A percentile compares a stretch with the other conserved stretches of the same genome.
Evolutionary conservation across 2,113 vertebrate species (phyloP).

Genomic region (Alethe castanea): DNA sequence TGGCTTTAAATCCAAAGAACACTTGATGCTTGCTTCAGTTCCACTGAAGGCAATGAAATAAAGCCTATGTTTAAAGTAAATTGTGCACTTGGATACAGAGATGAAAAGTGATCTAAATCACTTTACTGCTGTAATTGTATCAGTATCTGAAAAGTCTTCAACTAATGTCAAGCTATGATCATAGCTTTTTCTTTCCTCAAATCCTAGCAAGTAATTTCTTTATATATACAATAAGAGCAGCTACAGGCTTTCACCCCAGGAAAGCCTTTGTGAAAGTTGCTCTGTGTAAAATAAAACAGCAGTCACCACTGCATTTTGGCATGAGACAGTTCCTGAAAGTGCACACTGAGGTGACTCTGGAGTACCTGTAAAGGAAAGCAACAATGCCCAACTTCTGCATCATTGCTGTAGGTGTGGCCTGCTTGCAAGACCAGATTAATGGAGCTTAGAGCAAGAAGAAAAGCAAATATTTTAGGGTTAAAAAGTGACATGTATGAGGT

Average conservation of each 20-base stretch:
- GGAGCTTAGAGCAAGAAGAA: neutral
- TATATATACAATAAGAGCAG: neutral
- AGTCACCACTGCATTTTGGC: neutral
- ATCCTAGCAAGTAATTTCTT: neutral
- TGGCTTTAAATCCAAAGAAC: neutral
- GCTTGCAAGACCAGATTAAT: neutral
- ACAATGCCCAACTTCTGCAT: neutral
- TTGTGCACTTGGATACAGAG: neutral
- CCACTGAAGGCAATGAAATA: neutral
- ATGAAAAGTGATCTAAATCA: neutral
- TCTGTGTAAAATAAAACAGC: neutral
- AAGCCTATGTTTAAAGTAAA: neutral
- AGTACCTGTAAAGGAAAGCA: neutral
- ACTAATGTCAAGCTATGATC: neutral
- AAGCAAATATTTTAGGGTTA: neutral
- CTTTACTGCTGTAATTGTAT: neutral
- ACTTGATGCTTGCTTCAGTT: neutral
- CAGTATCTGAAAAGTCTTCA: neutral
- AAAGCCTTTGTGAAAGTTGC: neutral
- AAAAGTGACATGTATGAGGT: neutral
- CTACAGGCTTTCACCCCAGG: neutral
- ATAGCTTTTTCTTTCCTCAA: neutral
- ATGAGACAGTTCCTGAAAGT: neutral
- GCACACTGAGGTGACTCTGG: neutral
- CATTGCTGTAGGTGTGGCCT: neutral